Conservation (phyloP, 2,797 vertebrate genomes). For the Galaxias olidus region DNA sequence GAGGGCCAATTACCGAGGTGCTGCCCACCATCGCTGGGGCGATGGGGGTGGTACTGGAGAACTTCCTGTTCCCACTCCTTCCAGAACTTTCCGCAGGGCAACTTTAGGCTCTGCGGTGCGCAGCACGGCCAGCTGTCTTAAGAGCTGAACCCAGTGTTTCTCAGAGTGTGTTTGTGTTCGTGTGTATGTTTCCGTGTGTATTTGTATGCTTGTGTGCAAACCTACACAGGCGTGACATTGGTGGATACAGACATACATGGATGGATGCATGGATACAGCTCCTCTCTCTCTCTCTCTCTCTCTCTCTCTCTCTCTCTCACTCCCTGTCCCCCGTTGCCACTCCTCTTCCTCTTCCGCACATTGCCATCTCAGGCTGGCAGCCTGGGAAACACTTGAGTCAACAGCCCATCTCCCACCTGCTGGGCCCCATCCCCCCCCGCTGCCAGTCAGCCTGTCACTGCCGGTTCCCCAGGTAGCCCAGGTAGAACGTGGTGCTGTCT, state of each 20-base stretch:
- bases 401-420: slow-evolving; percentile 40
- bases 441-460: slow-evolving; percentile 48
- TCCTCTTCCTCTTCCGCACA: too few species aligned
- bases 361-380: background rate
- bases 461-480: slow-evolving; percentile 25
- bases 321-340: background rate
- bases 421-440: slow-evolving; percentile 17
- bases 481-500: slow-evolving; percentile 7
- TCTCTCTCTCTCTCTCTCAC: background rate
- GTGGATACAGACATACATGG: background rate
- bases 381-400: slow-evolving; percentile 36
- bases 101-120: slow-evolving; percentile 5
- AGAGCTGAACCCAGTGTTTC: slow-evolving; percentile 18
- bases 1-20: slow-evolving; percentile 38
- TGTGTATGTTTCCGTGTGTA: slow-evolving; percentile 18
- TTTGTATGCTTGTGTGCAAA: slow-evolving; percentile 15
- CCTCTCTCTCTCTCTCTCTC: background rate
- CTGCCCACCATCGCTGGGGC: slow-evolving; percentile 32
- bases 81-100: slow-evolving; percentile 39
- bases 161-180: slow-evolving; percentile 6
- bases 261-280: too few species aligned
- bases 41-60: slow-evolving; percentile 32
- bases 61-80: slow-evolving; percentile 40
- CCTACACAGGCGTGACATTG: slow-evolving; percentile 13
- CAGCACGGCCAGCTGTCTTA: slow-evolving; percentile 27